These are phyloP conservation scores for Mycetomoellerius zeteki DNA, from an alignment of 1,140 invertebrate species.

Conservation along the genomic window DNA sequence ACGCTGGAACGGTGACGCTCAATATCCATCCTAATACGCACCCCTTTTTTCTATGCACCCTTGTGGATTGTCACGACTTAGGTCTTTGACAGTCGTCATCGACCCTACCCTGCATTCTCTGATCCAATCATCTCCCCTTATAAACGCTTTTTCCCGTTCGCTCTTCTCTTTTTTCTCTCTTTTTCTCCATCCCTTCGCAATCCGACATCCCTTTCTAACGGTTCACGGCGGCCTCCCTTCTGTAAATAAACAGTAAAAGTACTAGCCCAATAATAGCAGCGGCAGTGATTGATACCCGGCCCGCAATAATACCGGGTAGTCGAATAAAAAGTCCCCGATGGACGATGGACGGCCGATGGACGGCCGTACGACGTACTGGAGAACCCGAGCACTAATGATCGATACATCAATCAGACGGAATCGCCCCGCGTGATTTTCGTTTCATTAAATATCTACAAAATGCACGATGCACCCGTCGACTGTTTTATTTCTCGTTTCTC, in stretches of 20 bases:
- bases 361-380: slow-evolving; percentile 56
- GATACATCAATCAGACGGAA: slow-evolving; percentile 70
- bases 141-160: background rate
- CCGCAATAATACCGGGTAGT: slow-evolving; percentile 65
- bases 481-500: slow-evolving; percentile 32
- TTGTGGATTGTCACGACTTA: slow-evolving; percentile 27
- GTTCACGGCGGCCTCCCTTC: slow-evolving; percentile 28
- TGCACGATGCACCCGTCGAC: slow-evolving; percentile 35
- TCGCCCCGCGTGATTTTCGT: slow-evolving; percentile 73
- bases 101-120: background rate
- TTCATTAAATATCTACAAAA: slow-evolving; percentile 76
- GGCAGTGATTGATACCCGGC: slow-evolving; percentile 71
- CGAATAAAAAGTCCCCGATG: slow-evolving; percentile 63
- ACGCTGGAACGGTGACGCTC: slow-evolving; percentile 37
- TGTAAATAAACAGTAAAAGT: slow-evolving; percentile 70
- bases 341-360: slow-evolving; percentile 56
- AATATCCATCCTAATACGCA: slow-evolving; percentile 44
- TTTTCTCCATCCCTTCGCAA: background rate
- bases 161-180: background rate
- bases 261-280: slow-evolving; percentile 67
- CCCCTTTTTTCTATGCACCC: slow-evolving; percentile 14
- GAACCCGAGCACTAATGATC: slow-evolving; percentile 71
- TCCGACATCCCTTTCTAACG: slow-evolving; percentile 16
- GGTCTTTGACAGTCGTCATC: slow-evolving; percentile 47
- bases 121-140: slow-evolving; percentile 50